Conservation (phyloP, 2,797 vertebrate genomes). For the Anisognathus igniventris region DNA sequence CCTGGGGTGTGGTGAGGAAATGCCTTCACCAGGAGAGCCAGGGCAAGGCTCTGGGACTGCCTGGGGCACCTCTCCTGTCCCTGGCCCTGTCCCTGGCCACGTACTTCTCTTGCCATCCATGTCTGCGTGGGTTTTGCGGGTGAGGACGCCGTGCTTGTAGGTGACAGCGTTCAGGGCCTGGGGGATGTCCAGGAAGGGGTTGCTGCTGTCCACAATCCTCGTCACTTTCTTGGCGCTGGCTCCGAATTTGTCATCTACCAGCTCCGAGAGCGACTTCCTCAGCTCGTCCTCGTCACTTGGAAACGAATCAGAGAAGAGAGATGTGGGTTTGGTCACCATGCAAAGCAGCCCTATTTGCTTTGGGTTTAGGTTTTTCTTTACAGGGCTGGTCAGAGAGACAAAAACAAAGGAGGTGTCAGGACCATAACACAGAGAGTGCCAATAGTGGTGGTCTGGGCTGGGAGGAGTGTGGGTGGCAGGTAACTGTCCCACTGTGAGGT, state of each 20-base stretch:
- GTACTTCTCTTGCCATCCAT: slow-evolving; percentile 97
- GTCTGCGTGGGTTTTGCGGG: slow-evolving; percentile 92
- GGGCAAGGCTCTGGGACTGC: background rate
- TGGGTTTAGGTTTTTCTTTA: background rate
- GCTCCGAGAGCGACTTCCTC: slow-evolving; percentile 94
- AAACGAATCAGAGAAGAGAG: slow-evolving; percentile 33
- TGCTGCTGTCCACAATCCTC: slow-evolving; percentile 90
- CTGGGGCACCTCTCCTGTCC: background rate
- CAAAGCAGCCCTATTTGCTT: background rate
- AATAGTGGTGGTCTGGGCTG: background rate
- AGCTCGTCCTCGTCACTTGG: slow-evolving; percentile 93
- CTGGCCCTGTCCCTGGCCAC: slow-evolving; percentile 38
- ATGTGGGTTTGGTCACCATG: background rate
- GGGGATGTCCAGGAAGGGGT: slow-evolving; percentile 94
- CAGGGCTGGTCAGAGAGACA: background rate
- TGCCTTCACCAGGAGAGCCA: background rate
- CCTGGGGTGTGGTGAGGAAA: background rate
- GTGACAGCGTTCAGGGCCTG: slow-evolving; percentile 89
- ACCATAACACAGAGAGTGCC: background rate
- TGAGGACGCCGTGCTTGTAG: slow-evolving; percentile 94
- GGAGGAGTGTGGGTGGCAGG: background rate
- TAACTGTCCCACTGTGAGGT: background rate
- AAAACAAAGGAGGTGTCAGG: background rate
- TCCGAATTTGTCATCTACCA: slow-evolving; percentile 94
- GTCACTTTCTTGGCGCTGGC: slow-evolving; percentile 88